phyloP scores from a whole-genome alignment of 2,888 invertebrate genomes.

The Eristalis tenax region DNA sequence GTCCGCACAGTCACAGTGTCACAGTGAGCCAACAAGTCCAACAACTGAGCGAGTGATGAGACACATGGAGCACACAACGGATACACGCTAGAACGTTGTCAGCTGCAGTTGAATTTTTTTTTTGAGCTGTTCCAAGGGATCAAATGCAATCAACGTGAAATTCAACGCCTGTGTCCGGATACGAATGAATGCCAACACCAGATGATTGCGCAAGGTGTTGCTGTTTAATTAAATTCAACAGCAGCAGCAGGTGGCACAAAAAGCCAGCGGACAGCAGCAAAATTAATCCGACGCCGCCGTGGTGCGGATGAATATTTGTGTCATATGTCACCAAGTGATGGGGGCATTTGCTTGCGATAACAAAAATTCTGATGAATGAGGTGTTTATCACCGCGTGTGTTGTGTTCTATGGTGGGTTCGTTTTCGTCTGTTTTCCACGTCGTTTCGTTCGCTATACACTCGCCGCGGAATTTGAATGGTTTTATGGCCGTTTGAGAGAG shows the following conservation, averaged over 20 bases:
- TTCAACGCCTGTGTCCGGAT: constrained; percentile 64
- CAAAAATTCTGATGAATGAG: constrained; percentile 63
- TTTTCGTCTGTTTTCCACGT: background rate
- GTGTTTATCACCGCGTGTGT: constrained; percentile 33
- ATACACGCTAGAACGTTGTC: background rate
- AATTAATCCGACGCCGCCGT: background rate
- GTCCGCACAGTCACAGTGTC: background rate
- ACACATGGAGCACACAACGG: too few relatives aligned
- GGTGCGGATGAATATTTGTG: constrained; percentile 38
- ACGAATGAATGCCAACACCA: constrained; percentile 44
- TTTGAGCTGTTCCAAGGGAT: constrained; percentile 20
- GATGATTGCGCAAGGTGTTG: constrained; percentile 66
- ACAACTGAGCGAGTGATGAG: too few relatives aligned
- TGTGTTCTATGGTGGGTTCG: background rate
- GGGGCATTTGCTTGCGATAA: constrained; percentile 49
- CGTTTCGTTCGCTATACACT: background rate
- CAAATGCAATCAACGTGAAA: constrained; percentile 52
- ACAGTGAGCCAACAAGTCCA: too few relatives aligned
- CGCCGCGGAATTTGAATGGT: background rate
- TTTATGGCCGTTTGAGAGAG: background rate
- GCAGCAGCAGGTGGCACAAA: constrained; percentile 57
- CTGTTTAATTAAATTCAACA: constrained; percentile 30
- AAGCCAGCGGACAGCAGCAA: constrained; percentile 31
- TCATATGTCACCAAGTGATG: constrained; percentile 48
- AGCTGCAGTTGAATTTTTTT: constrained; percentile 21